Conservation (phyloP, 2,113 vertebrate species). For the Rhinopomastus cyanomelas region DNA sequence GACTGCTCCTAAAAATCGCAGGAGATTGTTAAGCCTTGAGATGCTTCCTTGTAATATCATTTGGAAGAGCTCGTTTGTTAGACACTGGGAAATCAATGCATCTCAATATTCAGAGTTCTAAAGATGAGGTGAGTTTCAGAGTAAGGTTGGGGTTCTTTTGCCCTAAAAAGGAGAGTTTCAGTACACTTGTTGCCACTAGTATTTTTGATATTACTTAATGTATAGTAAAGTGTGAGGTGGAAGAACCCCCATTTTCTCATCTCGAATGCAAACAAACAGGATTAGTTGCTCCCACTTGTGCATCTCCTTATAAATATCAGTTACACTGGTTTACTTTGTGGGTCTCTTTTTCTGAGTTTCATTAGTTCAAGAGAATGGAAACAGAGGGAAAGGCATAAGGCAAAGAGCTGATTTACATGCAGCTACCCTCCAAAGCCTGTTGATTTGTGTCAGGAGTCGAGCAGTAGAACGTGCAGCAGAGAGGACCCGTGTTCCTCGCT, state of each 20-base stretch:
- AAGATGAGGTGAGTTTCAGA: not conserved
- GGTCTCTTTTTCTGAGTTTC: not conserved
- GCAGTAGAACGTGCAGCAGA: not conserved
- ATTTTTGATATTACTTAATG: not conserved
- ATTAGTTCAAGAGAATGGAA: not conserved
- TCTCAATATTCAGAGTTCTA: not conserved
- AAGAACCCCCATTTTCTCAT: not conserved
- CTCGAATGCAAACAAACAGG: not conserved
- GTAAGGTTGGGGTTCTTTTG: not conserved
- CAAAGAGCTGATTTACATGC: not conserved
- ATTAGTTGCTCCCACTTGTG: not conserved
- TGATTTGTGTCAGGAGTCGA: not conserved
- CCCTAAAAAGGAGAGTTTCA: not conserved
- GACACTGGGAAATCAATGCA: not conserved
- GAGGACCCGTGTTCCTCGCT: not conserved
- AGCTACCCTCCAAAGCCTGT: not conserved
- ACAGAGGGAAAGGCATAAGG: not conserved
- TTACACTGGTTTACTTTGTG: not conserved
- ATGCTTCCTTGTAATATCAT: not conserved
- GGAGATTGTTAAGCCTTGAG: not conserved
- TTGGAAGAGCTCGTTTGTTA: not conserved
- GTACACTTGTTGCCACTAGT: not conserved
- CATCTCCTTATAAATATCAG: not conserved
- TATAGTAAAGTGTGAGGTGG: not conserved
- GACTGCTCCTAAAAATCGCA: not conserved